Percentiles rank a stretch among this genome's conserved stretches.
phyloP scores from a whole-genome alignment of 2,113 vertebrate genomes.

The Podiceps cristatus region DNA sequence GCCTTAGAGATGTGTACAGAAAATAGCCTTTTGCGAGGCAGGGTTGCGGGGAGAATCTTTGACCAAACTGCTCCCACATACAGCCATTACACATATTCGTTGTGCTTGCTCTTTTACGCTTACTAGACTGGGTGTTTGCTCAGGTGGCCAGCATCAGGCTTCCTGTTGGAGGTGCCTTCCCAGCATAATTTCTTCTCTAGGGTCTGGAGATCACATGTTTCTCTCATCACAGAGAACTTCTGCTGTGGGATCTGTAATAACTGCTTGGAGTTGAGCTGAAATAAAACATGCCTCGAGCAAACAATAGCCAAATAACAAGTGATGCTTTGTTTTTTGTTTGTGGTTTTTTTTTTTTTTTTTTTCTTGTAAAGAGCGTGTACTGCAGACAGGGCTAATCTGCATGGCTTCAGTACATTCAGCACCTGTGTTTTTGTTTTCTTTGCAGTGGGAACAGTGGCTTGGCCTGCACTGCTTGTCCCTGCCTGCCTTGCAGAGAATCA shows the following conservation, averaged over 20 bases:
- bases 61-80: background rate
- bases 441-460: slow-evolving; percentile 62
- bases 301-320: slow-evolving; percentile 31
- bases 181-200: slow-evolving; percentile 1
- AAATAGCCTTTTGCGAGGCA: background rate
- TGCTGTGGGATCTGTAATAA: background rate
- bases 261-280: slow-evolving; percentile 16
- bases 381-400: slow-evolving; percentile 54
- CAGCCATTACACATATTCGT: background rate
- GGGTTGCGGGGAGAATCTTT: background rate
- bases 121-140: background rate
- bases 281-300: slow-evolving; percentile 40
- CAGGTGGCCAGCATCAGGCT: slow-evolving; percentile 50
- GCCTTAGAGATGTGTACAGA: fast-evolving
- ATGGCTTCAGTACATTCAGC: slow-evolving; percentile 51
- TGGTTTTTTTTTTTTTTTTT: slow-evolving; percentile 55
- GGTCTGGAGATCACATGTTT: slow-evolving; percentile 12
- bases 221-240: slow-evolving; percentile 6
- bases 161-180: background rate
- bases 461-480: slow-evolving; percentile 63
- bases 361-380: slow-evolving; percentile 64
- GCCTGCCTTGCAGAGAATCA: slow-evolving; percentile 62
- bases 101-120: background rate
- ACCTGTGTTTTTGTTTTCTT: slow-evolving; percentile 82
- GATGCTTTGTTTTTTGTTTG: background rate